Evolutionary conservation across 2,888 invertebrate genomes (phyloP).

Genomic region (Hemaris fuciformis): DNA sequence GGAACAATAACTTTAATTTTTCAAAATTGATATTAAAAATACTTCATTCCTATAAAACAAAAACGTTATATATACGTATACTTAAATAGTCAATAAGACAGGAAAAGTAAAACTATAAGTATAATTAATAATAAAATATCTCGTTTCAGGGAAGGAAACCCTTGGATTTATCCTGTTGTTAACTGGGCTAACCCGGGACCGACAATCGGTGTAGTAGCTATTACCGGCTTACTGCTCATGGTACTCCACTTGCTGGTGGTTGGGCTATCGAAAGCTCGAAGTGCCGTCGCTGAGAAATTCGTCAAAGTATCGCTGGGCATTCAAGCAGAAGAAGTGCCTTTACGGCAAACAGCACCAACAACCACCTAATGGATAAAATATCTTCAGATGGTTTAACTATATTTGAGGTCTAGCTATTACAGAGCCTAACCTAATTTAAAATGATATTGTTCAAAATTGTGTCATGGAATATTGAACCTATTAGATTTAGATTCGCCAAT

Average conservation of each 20-base stretch:
- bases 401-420: no score
- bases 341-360: conserved; percentile 36
- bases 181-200: conserved; percentile 86
- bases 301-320: conserved; percentile 39
- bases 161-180: conserved; percentile 88
- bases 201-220: conserved; percentile 81
- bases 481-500: no score
- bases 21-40: no score
- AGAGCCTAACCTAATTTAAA: no score
- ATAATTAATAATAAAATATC: not conserved
- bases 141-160: conserved; percentile 80
- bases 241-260: conserved; percentile 83
- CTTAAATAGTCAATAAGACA: no score
- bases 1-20: no score
- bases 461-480: no score
- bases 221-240: conserved; percentile 84
- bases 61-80: no score
- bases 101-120: not conserved
- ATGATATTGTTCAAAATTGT: no score
- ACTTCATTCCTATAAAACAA: no score
- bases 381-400: not conserved
- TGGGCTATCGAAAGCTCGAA: conserved; percentile 76
- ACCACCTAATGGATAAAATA: not conserved
- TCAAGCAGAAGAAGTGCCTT: conserved; percentile 48
- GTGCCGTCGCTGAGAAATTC: conserved; percentile 41